Evolutionary conservation across 2,888 invertebrate species (phyloP).

Genomic region (Tinea pellionella): DNA sequence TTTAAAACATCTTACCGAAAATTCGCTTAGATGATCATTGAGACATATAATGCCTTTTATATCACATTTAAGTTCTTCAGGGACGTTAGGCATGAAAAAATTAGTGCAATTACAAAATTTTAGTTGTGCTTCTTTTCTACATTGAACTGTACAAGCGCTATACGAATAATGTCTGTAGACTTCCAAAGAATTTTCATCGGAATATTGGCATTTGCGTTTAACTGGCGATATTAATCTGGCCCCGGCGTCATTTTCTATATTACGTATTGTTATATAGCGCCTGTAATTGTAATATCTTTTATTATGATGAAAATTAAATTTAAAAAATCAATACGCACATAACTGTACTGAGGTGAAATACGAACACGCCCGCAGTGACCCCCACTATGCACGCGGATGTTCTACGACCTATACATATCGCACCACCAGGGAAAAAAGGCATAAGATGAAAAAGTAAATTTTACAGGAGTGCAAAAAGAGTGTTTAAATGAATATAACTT

Average conservation of each 20-base stretch:
- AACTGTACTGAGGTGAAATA: too few species aligned
- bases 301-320: too few species aligned
- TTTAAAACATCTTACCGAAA: conserved; percentile 63
- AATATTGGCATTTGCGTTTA: conserved; percentile 81
- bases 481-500: too few species aligned
- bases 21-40: conserved; percentile 70
- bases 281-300: conserved; percentile 38
- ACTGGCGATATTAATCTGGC: conserved; percentile 71
- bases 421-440: too few species aligned
- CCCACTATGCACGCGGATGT: too few species aligned
- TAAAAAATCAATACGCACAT: too few species aligned
- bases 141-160: conserved; percentile 80
- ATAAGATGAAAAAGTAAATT: too few species aligned
- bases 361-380: too few species aligned
- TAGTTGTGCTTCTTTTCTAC: conserved; percentile 75
- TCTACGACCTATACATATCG: too few species aligned
- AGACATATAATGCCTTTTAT: conserved; percentile 75
- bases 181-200: conserved; percentile 70
- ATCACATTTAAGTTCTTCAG: conserved; percentile 69
- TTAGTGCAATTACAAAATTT: conserved; percentile 76
- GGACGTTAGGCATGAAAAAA: conserved; percentile 76
- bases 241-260: conserved; percentile 77
- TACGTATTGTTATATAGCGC: conserved; percentile 65
- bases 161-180: conserved; percentile 77
- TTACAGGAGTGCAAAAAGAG: too few species aligned